Conservation (phyloP, 1,140 invertebrate genomes). For the Calosoma granatense region DNA sequence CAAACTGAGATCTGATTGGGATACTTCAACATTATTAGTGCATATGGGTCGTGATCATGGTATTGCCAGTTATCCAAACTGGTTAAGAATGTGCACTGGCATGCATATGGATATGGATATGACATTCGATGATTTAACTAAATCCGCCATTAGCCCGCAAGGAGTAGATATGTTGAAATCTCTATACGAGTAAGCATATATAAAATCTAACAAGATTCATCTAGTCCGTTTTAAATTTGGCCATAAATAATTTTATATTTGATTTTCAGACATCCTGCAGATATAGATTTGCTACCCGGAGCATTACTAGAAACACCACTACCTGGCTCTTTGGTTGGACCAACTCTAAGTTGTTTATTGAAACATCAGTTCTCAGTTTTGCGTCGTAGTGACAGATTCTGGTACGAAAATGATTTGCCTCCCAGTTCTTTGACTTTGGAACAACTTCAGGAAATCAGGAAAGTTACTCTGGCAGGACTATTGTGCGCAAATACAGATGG, state of each 20-base stretch:
- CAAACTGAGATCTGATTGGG: constrained; percentile 34
- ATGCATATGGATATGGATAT: constrained; percentile 31
- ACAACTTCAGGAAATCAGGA: constrained; percentile 80
- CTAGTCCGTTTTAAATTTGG: constrained; percentile 12
- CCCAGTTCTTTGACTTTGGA: constrained; percentile 71
- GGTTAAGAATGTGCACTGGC: constrained; percentile 56
- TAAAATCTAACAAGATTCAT: constrained; percentile 11
- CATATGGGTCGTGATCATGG: constrained; percentile 84
- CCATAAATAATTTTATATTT: constrained; percentile 13
- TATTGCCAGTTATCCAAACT: constrained; percentile 72
- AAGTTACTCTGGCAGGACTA: constrained; percentile 68
- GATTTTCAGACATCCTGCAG: constrained; percentile 50
- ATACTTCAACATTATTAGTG: constrained; percentile 43
- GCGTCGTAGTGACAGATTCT: constrained; percentile 79
- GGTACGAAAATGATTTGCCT: constrained; percentile 92
- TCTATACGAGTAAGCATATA: constrained; percentile 46
- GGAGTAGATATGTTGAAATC: constrained; percentile 47
- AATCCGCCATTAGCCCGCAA: constrained; percentile 46
- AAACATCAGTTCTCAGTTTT: constrained; percentile 68
- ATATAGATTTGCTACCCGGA: constrained; percentile 80
- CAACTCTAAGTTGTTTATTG: constrained; percentile 77
- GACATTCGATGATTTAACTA: constrained; percentile 53
- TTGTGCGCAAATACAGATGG: constrained; percentile 72
- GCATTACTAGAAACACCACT: constrained; percentile 71
- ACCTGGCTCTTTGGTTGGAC: constrained; percentile 71